These are phyloP conservation scores for Micropoecilia bifurca DNA, from an alignment of 2,797 vertebrate genomes.

Conservation along the genomic window DNA sequence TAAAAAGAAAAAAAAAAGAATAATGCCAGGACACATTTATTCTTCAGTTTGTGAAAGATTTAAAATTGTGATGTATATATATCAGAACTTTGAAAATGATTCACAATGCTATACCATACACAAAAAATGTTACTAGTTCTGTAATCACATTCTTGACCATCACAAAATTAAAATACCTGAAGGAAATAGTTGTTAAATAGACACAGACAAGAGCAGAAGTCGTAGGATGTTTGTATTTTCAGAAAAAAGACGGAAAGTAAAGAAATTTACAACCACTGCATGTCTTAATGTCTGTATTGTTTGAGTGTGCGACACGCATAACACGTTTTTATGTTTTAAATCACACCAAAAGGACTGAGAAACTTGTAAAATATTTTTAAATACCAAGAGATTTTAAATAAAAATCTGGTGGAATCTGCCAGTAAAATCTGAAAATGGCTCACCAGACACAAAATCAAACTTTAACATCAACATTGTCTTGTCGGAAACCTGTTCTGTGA, in stretches of 20 bases:
- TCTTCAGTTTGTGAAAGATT: constrained; percentile 1
- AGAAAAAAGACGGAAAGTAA: too few relatives aligned
- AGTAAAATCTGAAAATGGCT: neutral
- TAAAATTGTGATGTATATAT: neutral
- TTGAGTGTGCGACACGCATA: too few relatives aligned
- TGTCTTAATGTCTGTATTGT: too few relatives aligned
- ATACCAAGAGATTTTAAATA: neutral
- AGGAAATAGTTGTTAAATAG: neutral
- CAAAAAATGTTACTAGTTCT: neutral
- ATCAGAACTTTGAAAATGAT: neutral
- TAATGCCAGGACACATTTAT: constrained; percentile 13
- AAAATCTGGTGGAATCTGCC: neutral
- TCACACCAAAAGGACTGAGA: neutral
- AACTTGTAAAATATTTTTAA: neutral
- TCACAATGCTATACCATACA: neutral
- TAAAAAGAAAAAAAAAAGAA: neutral
- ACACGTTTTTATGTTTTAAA: too few relatives aligned
- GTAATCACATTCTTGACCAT: neutral
- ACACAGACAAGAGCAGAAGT: neutral
- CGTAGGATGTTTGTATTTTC: neutral
- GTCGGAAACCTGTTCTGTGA: neutral
- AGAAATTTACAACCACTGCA: too few relatives aligned
- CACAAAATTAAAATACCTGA: neutral
- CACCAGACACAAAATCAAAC: neutral
- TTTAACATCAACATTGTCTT: neutral